Evolutionary conservation across 2,113 vertebrate genomes (phyloP).

Genomic region (Phoenicopterus ruber): DNA sequence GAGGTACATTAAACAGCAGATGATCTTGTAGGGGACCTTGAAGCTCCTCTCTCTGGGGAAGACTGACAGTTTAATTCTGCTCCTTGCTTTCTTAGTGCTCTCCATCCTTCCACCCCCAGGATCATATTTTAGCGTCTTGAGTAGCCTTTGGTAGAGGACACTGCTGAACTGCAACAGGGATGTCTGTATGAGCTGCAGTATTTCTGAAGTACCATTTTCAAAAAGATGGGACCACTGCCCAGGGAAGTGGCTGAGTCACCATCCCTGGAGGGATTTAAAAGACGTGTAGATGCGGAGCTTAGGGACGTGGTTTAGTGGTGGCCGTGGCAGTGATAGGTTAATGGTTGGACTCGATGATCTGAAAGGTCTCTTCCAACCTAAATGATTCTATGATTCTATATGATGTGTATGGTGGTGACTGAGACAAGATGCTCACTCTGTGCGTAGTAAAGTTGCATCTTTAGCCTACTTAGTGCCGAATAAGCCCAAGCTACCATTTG

Average conservation of each 20-base stretch:
- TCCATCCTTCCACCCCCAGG: background rate
- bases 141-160: background rate
- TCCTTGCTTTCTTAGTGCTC: background rate
- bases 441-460: background rate
- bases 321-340: no score
- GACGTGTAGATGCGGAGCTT: no score
- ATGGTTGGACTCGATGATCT: no score
- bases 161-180: background rate
- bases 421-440: background rate
- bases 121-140: background rate
- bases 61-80: background rate
- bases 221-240: no score
- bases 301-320: no score
- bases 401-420: background rate
- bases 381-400: no score
- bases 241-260: no score
- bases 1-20: background rate
- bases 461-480: background rate
- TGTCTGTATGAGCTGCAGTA: accelerated
- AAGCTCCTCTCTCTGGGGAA: background rate
- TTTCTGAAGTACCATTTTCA: no score
- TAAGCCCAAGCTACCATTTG: background rate
- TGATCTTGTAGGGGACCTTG: background rate
- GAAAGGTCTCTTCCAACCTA: no score
- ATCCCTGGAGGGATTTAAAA: no score